phyloP scores from a whole-genome alignment of 1,140 invertebrate genomes.

The Steinernema khuongi region DNA sequence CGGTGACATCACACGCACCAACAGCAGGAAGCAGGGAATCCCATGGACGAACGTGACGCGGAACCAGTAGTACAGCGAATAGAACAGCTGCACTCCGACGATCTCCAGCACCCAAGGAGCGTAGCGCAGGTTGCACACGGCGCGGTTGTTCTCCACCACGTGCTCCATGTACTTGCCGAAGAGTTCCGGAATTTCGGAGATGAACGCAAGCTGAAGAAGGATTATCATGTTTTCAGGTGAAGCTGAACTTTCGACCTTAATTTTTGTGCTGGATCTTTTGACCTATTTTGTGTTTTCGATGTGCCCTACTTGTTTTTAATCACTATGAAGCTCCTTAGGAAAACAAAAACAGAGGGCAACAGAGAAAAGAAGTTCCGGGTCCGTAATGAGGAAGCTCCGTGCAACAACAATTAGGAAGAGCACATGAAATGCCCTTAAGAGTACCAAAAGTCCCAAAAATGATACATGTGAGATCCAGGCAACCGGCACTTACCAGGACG shows the following conservation, averaged over 20 bases:
- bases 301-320: no score
- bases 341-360: no score
- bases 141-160: constrained; percentile 25
- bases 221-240: constrained; percentile 6
- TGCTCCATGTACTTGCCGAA: constrained; percentile 43
- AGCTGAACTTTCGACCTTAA: no score
- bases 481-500: constrained; percentile 36
- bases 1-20: constrained; percentile 33
- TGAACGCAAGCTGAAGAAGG: constrained; percentile 42
- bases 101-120: constrained; percentile 42
- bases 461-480: neutral
- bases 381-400: no score
- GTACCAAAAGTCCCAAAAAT: neutral
- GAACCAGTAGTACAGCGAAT: constrained; percentile 44
- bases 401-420: no score
- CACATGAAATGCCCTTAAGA: no score
- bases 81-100: constrained; percentile 45
- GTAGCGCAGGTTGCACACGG: constrained; percentile 35
- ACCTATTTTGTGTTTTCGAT: no score
- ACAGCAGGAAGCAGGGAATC: constrained; percentile 46
- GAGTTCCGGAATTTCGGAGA: constrained; percentile 47
- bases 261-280: no score
- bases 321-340: no score
- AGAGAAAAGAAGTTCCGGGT: no score
- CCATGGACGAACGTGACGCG: constrained; percentile 42